phyloP scores from a whole-genome alignment of 2,113 vertebrate species.

The Indicator indicator region DNA sequence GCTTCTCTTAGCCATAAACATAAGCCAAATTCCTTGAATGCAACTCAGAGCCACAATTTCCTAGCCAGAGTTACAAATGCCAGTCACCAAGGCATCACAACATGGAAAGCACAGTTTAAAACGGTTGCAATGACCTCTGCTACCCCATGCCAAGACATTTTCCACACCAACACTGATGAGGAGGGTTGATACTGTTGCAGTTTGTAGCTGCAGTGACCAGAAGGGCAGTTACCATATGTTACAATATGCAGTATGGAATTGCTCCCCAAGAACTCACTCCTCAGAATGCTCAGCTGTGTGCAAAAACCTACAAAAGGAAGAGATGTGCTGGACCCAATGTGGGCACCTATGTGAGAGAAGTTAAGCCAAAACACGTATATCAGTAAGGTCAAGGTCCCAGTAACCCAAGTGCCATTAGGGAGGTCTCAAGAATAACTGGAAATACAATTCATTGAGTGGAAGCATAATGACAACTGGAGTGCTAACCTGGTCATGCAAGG shows the following conservation, averaged over 20 bases:
- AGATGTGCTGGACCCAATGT: not conserved
- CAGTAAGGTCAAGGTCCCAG: not conserved
- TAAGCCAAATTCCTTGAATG: not conserved
- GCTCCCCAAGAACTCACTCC: not conserved
- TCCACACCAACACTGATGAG: constrained; percentile 1
- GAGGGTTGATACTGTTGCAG: not conserved
- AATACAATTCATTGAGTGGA: constrained; percentile 45
- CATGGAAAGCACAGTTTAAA: not conserved
- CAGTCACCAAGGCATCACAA: not conserved
- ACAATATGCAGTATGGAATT: not conserved
- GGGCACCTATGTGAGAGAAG: not conserved
- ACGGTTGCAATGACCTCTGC: not conserved
- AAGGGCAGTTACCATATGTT: not conserved
- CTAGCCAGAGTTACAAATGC: not conserved
- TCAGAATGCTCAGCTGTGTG: not conserved
- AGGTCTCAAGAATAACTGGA: not conserved
- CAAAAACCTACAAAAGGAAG: not conserved
- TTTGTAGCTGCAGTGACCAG: not conserved
- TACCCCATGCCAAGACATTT: constrained; percentile 16
- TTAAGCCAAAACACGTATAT: not conserved
- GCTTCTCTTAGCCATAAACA: not conserved
- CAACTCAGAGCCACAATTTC: constrained; percentile 33
- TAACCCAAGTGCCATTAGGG: constrained; percentile 12
- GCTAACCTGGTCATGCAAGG: constrained; percentile 20
- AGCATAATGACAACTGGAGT: constrained; percentile 53